phyloP scores from a whole-genome alignment of 1,140 invertebrate genomes.

The Drosophila sturtevanti region DNA sequence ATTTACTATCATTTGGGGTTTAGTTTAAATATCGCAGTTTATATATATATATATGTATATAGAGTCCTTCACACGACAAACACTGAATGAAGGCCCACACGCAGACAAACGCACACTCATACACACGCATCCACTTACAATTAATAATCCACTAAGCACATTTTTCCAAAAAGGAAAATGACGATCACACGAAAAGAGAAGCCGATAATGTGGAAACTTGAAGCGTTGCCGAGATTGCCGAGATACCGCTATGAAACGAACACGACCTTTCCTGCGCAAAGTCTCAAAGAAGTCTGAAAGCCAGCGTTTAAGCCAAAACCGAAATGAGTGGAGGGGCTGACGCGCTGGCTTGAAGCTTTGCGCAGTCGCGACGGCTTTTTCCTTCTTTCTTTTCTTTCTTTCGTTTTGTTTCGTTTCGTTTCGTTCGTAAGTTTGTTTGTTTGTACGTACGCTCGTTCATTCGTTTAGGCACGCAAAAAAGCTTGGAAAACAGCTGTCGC shows the following conservation, averaged over 20 bases:
- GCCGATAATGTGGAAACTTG: slow-evolving; percentile 23
- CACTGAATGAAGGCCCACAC: not conserved
- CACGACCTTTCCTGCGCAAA: slow-evolving; percentile 80
- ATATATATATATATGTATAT: too few relatives aligned
- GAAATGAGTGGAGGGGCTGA: slow-evolving; percentile 40
- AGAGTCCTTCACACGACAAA: slow-evolving; percentile 41
- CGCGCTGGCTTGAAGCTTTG: slow-evolving; percentile 22
- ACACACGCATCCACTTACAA: slow-evolving; percentile 23
- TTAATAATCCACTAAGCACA: slow-evolving; percentile 38
- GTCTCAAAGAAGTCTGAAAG: slow-evolving; percentile 81
- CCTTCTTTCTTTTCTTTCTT: slow-evolving; percentile 34
- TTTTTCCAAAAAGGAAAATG: not conserved
- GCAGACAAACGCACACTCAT: slow-evolving; percentile 37
- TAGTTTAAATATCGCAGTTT: slow-evolving; percentile 10
- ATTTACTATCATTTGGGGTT: not conserved
- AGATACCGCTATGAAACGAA: slow-evolving; percentile 52
- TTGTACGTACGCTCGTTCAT: slow-evolving; percentile 19
- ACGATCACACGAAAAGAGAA: slow-evolving; percentile 31
- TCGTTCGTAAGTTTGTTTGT: too few relatives aligned
- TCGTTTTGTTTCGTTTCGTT: not conserved
- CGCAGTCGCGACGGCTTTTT: slow-evolving; percentile 40
- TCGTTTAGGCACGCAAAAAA: slow-evolving; percentile 43
- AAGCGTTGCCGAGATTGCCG: slow-evolving; percentile 12
- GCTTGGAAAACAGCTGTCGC: slow-evolving; percentile 64
- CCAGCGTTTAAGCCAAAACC: slow-evolving; percentile 61